Evolutionary conservation across 2,113 vertebrate genomes (phyloP).

Genomic region (Ceyx margarethae): DNA sequence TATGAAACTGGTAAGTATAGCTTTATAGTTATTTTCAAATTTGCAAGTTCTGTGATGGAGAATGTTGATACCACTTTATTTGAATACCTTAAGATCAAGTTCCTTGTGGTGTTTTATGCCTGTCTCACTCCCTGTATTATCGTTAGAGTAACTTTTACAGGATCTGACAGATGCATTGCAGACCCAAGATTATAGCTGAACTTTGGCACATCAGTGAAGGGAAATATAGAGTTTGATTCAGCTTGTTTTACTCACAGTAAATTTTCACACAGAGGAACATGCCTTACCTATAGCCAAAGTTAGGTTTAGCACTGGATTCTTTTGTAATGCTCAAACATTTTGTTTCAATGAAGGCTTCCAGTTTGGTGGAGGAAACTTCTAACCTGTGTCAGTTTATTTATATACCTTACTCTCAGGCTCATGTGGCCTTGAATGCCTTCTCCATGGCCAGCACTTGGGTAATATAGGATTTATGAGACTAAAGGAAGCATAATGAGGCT

Average conservation of each 20-base stretch:
- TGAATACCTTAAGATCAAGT: neutral
- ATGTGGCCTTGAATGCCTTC: neutral
- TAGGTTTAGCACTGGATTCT: neutral
- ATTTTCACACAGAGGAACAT: neutral
- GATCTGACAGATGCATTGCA: neutral
- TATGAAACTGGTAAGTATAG: neutral
- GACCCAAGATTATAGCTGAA: neutral
- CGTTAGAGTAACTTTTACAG: neutral
- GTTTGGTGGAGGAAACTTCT: neutral
- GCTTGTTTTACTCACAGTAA: conserved; percentile 23
- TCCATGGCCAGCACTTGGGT: neutral
- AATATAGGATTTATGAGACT: conserved; percentile 26
- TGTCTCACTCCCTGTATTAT: neutral
- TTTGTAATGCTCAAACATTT: neutral
- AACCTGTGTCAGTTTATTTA: conserved; percentile 6
- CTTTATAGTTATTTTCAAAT: neutral
- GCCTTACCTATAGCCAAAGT: neutral
- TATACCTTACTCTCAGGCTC: neutral
- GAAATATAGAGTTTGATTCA: neutral
- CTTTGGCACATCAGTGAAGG: neutral
- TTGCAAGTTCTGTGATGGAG: neutral
- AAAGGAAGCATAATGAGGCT: neutral
- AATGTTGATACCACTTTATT: neutral
- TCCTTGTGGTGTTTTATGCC: neutral
- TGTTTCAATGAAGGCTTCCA: conserved; percentile 21